Conservation (phyloP, 2,113 vertebrate genomes). For the Bos indicus region DNA sequence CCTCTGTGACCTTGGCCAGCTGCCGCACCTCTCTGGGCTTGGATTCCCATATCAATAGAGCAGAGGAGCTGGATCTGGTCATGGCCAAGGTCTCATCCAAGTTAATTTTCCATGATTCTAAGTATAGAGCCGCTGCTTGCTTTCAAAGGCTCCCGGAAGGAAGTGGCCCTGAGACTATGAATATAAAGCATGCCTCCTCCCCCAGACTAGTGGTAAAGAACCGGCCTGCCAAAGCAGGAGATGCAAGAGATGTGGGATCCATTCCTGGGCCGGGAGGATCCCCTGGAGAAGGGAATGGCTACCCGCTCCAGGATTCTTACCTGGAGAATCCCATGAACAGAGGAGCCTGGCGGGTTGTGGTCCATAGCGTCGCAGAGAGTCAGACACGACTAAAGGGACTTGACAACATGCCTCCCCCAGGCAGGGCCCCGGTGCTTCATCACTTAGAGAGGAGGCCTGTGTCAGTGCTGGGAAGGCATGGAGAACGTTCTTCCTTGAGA, state of each 20-base stretch:
- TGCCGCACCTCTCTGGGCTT: not conserved
- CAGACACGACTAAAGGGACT: not conserved
- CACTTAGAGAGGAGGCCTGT: not conserved
- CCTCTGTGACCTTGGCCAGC: not conserved
- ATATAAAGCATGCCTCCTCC: not conserved
- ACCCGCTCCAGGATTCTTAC: not conserved
- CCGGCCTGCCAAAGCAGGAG: not conserved
- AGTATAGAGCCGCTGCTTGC: not conserved
- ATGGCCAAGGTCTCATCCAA: not conserved
- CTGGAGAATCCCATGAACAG: not conserved
- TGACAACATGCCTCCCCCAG: not conserved
- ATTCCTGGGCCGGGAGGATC: not conserved
- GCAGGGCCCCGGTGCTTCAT: not conserved
- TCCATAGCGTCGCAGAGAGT: not conserved
- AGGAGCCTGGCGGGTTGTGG: not conserved
- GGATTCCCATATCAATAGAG: not conserved
- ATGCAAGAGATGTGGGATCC: too few species aligned
- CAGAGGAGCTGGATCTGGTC: not conserved
- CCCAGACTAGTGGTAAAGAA: not conserved
- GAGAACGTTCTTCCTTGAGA: not conserved
- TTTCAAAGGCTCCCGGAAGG: not conserved
- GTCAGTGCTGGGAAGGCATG: not conserved
- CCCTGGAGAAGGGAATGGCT: not conserved
- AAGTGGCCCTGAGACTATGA: not conserved
- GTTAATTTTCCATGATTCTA: not conserved